Conservation (phyloP, 2,888 invertebrate species). For the Tholera decimalis region DNA sequence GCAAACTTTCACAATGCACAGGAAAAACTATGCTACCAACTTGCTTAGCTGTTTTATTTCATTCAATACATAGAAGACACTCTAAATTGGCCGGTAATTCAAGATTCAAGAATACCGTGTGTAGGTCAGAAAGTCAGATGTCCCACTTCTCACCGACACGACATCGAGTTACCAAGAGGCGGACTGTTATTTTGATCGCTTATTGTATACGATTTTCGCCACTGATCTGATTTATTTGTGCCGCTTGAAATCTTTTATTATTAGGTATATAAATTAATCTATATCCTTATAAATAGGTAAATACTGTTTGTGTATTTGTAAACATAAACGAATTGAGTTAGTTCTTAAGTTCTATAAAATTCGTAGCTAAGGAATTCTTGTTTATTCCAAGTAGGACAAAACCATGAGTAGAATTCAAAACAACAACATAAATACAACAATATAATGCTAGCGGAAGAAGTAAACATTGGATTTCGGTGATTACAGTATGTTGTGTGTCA, state of each 20-base stretch:
- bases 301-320: neutral
- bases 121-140: constrained; percentile 86
- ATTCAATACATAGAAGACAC: constrained; percentile 15
- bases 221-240: constrained; percentile 72
- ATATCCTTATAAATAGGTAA: constrained; percentile 1
- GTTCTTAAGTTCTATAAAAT: neutral
- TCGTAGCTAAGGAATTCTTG: neutral
- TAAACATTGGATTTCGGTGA: neutral
- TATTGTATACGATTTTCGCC: constrained; percentile 67
- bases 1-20: constrained; percentile 60
- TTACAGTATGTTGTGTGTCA: constrained; percentile 1
- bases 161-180: constrained; percentile 80
- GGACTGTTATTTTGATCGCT: constrained; percentile 83
- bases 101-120: constrained; percentile 76
- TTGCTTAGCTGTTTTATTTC: constrained; percentile 13
- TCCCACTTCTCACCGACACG: constrained; percentile 85
- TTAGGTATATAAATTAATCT: no score
- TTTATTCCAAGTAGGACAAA: neutral
- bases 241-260: constrained; percentile 32
- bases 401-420: constrained; percentile 32
- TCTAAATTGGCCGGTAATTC: constrained; percentile 43
- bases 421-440: constrained; percentile 30
- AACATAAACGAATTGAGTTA: neutral
- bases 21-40: constrained; percentile 7
- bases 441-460: constrained; percentile 26